Evolutionary conservation across 2,113 vertebrate genomes (phyloP).

Genomic region (Myotis lucifugus): DNA sequence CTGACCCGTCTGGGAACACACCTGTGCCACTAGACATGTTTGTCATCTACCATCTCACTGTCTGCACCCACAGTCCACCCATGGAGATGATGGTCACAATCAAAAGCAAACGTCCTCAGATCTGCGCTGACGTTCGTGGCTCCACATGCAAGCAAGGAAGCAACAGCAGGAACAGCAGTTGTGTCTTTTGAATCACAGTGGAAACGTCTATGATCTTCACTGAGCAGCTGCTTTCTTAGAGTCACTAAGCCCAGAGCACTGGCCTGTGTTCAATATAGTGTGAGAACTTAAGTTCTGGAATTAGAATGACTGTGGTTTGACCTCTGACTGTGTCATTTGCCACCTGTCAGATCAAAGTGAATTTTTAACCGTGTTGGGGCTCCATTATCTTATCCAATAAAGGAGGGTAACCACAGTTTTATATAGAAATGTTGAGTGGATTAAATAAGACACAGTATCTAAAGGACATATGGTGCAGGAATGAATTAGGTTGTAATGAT

Average conservation of each 20-base stretch:
- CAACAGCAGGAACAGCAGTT: constrained; percentile 55
- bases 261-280: background rate
- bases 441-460: background rate
- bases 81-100: constrained; percentile 29
- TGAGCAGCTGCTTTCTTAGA: constrained; percentile 67
- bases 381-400: background rate
- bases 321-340: background rate
- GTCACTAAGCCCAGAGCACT: constrained; percentile 20
- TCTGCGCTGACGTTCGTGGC: background rate
- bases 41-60: background rate
- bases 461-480: background rate
- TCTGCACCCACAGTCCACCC: background rate
- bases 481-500: background rate
- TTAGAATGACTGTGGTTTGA: background rate
- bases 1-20: constrained; percentile 43
- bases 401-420: background rate
- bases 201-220: constrained; percentile 63
- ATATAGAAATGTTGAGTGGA: background rate
- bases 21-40: constrained; percentile 16
- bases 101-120: constrained; percentile 46
- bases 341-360: background rate
- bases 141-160: constrained; percentile 13
- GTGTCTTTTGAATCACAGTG: constrained; percentile 64
- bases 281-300: constrained; percentile 41
- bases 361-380: background rate